phyloP scores from a whole-genome alignment of 2,113 vertebrate genomes.

The Lepus europaeus region DNA sequence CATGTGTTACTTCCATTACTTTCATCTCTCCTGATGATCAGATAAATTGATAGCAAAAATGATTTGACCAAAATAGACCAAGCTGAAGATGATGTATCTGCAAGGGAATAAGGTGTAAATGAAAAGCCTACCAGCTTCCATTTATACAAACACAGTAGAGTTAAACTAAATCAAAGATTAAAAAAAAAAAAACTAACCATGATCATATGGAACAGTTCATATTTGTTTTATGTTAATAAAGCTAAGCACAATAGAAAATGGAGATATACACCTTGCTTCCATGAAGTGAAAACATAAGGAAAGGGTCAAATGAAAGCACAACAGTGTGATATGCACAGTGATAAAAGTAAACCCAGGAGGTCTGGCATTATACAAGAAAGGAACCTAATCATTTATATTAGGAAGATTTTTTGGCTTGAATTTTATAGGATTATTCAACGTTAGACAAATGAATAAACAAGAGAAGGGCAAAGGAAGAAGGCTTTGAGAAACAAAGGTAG shows the following conservation, averaged over 20 bases:
- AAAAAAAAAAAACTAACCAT: not conserved
- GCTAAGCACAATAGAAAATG: not conserved
- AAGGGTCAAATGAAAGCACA: not conserved
- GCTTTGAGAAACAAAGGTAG: not conserved
- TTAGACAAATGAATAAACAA: not conserved
- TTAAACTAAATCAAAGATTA: not conserved
- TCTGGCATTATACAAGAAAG: not conserved
- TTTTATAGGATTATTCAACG: not conserved
- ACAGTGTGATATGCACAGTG: not conserved
- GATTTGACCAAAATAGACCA: slow-evolving; percentile 58
- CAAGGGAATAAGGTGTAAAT: slow-evolving; percentile 61
- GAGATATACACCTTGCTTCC: not conserved
- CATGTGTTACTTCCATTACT: slow-evolving; percentile 65
- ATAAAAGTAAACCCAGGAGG: not conserved
- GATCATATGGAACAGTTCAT: not conserved
- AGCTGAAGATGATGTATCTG: slow-evolving; percentile 47
- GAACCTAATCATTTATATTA: not conserved
- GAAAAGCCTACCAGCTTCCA: slow-evolving; percentile 45
- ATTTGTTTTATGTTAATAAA: not conserved
- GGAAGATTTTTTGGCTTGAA: not conserved
- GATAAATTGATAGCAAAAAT: slow-evolving; percentile 59
- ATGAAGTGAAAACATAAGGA: not conserved
- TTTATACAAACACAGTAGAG: slow-evolving; percentile 20
- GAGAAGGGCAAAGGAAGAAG: not conserved
- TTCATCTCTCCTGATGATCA: slow-evolving; percentile 63